These are phyloP conservation scores for Halcyon leucocephala DNA, from an alignment of 2,797 vertebrate species.

Conservation along the genomic window DNA sequence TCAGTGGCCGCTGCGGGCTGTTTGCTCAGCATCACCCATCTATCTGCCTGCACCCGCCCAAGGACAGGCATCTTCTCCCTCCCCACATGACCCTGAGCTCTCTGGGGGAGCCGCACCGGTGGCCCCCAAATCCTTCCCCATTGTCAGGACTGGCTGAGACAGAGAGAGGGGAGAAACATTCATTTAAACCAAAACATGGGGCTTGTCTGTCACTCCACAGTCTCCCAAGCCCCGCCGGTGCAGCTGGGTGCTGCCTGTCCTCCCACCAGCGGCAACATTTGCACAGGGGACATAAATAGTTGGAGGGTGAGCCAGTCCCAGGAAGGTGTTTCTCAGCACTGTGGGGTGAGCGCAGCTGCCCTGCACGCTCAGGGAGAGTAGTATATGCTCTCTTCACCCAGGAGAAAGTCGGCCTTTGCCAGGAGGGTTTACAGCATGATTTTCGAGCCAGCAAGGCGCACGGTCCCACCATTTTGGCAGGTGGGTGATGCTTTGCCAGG, in stretches of 20 bases:
- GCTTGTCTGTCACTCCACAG: rapidly evolving
- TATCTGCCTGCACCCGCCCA: background rate
- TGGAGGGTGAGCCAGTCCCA: background rate
- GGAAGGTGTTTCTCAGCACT: background rate
- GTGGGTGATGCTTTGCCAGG: background rate
- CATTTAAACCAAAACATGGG: background rate
- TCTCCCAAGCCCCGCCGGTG: background rate
- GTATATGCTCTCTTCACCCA: background rate
- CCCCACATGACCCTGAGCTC: background rate
- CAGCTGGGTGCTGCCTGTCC: rapidly evolving
- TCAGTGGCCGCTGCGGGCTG: rapidly evolving
- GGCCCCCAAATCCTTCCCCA: background rate
- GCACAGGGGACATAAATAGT: background rate
- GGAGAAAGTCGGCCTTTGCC: rapidly evolving
- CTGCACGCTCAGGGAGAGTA: rapidly evolving
- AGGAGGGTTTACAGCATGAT: background rate
- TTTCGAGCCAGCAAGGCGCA: rapidly evolving
- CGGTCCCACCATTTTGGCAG: background rate
- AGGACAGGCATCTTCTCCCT: background rate
- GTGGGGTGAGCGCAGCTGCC: background rate
- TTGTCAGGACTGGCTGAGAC: rapidly evolving
- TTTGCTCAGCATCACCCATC: background rate
- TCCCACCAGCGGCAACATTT: background rate
- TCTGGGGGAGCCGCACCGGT: rapidly evolving
- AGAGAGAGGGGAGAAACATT: background rate